Evolutionary conservation across 2,888 invertebrate genomes (phyloP).

Genomic region (Melieria crassipennis): DNA sequence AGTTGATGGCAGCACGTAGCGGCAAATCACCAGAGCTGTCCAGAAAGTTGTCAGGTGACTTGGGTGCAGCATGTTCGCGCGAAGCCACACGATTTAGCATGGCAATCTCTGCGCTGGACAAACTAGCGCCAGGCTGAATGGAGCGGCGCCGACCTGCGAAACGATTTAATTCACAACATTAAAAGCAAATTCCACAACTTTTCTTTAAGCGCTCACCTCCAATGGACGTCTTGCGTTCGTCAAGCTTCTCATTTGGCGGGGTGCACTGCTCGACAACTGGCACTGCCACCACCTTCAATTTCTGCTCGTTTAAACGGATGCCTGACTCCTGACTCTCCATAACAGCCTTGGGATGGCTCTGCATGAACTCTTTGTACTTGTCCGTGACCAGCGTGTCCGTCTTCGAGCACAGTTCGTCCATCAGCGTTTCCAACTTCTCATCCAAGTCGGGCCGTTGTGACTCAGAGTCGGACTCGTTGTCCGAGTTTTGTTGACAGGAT

Average conservation of each 20-base stretch:
- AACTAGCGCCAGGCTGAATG: constrained; percentile 72
- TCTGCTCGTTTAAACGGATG: constrained; percentile 21
- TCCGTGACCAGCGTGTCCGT: constrained; percentile 75
- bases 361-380: constrained; percentile 72
- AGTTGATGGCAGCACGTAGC: constrained; percentile 52
- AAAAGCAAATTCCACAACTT: not conserved
- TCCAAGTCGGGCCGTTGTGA: constrained; percentile 74
- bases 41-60: constrained; percentile 55
- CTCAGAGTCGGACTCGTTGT: constrained; percentile 66
- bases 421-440: constrained; percentile 77
- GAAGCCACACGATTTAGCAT: constrained; percentile 71
- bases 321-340: constrained; percentile 63
- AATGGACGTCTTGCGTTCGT: constrained; percentile 49
- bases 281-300: constrained; percentile 29
- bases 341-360: constrained; percentile 64
- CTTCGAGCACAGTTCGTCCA: constrained; percentile 76
- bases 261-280: constrained; percentile 7
- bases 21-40: constrained; percentile 55
- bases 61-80: constrained; percentile 50
- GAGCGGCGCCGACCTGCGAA: constrained; percentile 67
- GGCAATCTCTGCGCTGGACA: constrained; percentile 71
- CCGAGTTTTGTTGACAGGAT: constrained; percentile 61
- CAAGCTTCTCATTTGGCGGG: constrained; percentile 41
- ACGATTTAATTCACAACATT: not conserved
- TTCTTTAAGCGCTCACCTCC: constrained; percentile 45